Conservation (phyloP, 2,888 invertebrate genomes). For the Plebejus melissa region DNA sequence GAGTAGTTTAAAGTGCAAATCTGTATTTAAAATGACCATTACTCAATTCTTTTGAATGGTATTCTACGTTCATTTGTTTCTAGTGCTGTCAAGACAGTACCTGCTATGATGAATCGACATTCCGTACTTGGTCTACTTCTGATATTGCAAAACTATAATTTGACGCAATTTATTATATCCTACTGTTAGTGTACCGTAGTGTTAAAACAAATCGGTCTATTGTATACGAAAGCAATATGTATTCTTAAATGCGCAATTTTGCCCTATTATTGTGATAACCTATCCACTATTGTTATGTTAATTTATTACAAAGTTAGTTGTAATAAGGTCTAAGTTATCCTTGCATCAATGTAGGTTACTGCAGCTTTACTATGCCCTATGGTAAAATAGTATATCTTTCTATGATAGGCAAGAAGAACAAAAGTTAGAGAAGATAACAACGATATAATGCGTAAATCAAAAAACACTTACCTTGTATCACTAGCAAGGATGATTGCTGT, state of each 20-base stretch:
- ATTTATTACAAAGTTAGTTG: background rate
- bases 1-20: background rate
- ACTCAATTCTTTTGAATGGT: slow-evolving; percentile 30
- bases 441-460: too few species aligned
- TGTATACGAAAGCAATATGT: background rate
- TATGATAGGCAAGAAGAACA: background rate
- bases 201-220: slow-evolving; percentile 3
- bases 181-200: background rate
- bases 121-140: slow-evolving; percentile 28
- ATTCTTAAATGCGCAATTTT: background rate
- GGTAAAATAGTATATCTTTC: background rate
- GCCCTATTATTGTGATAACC: background rate
- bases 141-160: slow-evolving; percentile 24
- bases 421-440: too few species aligned
- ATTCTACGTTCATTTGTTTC: slow-evolving; percentile 29
- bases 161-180: slow-evolving; percentile 18
- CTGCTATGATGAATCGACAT: slow-evolving; percentile 28
- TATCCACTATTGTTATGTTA: background rate
- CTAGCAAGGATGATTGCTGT: background rate
- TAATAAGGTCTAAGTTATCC: background rate
- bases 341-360: background rate
- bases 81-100: slow-evolving; percentile 31
- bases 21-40: slow-evolving; percentile 23
- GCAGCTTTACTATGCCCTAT: background rate
- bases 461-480: background rate